Evolutionary conservation across 30 jellyfish, hydroid and myxozoan genomes (phyloP).

Genomic region (Pelagia noctiluca): DNA sequence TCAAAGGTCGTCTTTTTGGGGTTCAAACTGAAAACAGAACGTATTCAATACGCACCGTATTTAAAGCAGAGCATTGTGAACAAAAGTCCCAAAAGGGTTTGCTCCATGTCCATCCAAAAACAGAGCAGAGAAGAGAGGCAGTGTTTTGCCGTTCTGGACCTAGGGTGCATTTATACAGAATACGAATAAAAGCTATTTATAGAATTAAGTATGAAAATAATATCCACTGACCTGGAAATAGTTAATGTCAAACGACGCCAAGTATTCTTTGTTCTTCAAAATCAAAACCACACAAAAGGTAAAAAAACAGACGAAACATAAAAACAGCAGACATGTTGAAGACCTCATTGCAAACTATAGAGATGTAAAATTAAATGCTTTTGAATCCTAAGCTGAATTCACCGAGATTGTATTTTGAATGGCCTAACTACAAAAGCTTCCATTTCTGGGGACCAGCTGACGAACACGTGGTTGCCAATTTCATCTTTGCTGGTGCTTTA

Average conservation of each 20-base stretch:
- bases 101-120: slow-evolving; percentile 28
- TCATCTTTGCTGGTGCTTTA: background rate
- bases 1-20: no score
- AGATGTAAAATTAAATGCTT: background rate
- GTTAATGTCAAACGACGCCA: background rate
- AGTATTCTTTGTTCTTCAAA: slow-evolving; percentile 32
- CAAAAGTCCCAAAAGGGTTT: no score
- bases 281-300: slow-evolving; percentile 7
- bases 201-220: no score
- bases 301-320: slow-evolving; percentile 1
- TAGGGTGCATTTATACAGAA: no score
- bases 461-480: background rate
- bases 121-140: background rate
- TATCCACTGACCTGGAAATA: background rate
- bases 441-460: no score
- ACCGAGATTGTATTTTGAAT: background rate
- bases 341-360: background rate
- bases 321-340: background rate
- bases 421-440: no score
- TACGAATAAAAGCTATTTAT: no score
- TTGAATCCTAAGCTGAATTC: background rate
- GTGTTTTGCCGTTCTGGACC: no score
- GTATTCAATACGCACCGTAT: no score
- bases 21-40: no score
- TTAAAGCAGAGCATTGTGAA: no score